Evolutionary conservation across 1,140 invertebrate species (phyloP).

Genomic region (Drosophila yakuba): DNA sequence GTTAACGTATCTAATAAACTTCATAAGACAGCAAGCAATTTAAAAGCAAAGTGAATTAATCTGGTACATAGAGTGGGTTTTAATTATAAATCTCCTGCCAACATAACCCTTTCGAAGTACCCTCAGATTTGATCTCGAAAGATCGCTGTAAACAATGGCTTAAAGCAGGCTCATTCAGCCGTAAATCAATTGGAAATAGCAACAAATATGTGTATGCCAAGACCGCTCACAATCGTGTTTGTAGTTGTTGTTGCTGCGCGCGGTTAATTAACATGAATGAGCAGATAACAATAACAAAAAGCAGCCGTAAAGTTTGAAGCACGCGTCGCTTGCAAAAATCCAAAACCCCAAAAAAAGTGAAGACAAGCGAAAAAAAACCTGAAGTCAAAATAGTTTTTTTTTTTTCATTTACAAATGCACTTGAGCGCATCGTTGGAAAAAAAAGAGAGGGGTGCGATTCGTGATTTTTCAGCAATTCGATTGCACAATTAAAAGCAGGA

Average conservation of each 20-base stretch:
- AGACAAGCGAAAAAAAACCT: conserved; percentile 5
- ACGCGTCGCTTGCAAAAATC: conserved; percentile 24
- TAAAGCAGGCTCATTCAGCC: conserved; percentile 14
- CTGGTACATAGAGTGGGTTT: neutral
- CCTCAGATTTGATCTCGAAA: neutral
- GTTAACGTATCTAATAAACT: neutral
- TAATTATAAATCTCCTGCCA: neutral
- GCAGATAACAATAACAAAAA: conserved; percentile 18
- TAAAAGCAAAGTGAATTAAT: neutral
- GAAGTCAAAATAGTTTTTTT: conserved; percentile 34
- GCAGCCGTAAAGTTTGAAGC: conserved; percentile 21
- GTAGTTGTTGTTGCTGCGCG: conserved; percentile 4
- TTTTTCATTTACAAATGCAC: conserved; percentile 20
- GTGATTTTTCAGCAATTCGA: conserved; percentile 15
- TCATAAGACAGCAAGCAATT: neutral
- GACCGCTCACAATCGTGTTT: neutral
- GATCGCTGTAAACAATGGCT: conserved; percentile 3
- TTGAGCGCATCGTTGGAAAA: conserved; percentile 25
- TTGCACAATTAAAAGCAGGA: conserved; percentile 27
- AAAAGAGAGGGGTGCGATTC: conserved; percentile 14
- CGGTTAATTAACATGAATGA: conserved; percentile 37
- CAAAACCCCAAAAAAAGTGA: neutral
- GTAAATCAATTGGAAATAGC: conserved; percentile 37
- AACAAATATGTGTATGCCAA: conserved; percentile 2
- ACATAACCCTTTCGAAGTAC: neutral